These are phyloP conservation scores for Tetraneura akinire DNA, from an alignment of 1,140 invertebrate species.

Conservation along the genomic window DNA sequence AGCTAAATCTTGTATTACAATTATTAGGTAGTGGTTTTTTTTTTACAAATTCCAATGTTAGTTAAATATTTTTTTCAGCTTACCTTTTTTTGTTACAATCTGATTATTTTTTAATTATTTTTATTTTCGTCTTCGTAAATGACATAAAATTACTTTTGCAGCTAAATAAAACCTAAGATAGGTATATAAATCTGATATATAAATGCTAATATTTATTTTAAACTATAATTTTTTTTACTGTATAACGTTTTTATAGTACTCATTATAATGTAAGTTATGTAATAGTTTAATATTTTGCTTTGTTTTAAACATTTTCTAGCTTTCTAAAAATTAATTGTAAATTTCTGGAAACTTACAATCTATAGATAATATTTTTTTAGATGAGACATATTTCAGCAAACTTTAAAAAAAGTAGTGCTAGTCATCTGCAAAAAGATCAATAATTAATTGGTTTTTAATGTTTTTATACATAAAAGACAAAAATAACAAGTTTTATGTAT, in stretches of 20 bases:
- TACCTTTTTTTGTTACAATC: constrained; percentile 30
- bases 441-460: no score
- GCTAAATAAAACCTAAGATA: no score
- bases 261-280: neutral
- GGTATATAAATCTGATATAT: no score
- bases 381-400: no score
- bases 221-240: neutral
- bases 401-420: no score
- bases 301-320: neutral
- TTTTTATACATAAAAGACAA: no score
- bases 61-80: neutral
- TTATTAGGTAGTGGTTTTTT: constrained; percentile 7
- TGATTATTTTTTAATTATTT: neutral
- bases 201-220: no score
- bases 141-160: constrained; percentile 2
- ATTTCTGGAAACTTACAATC: no score
- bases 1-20: neutral
- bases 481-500: neutral
- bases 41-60: no score
- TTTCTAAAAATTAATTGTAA: neutral
- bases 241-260: neutral
- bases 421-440: neutral
- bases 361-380: no score
- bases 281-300: neutral
- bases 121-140: neutral